A percentile compares a stretch with the other conserved stretches of the same genome.
Evolutionary conservation across 92 coral and sea anemone species (phyloP).

Genomic region (Diadumene lineata): DNA sequence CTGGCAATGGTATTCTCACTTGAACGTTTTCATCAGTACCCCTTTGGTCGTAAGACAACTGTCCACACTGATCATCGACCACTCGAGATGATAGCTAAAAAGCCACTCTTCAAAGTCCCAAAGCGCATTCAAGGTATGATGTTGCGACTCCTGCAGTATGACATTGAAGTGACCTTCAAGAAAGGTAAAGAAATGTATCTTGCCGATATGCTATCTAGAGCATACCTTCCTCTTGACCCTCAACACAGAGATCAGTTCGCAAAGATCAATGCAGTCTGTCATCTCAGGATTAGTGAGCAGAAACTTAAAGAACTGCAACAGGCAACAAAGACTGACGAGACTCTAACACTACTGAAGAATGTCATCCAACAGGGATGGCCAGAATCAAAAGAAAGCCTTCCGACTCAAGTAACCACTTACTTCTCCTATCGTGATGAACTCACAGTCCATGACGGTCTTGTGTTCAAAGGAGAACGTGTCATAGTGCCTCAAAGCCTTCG

Average conservation of each 20-base stretch:
- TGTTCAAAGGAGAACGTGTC: constrained; percentile 49
- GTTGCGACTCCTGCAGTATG: constrained; percentile 43
- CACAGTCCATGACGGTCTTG: constrained; percentile 47
- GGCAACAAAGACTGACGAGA: constrained; percentile 39
- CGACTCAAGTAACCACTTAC: constrained; percentile 34
- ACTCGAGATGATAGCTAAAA: neutral
- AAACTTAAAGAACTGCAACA: constrained; percentile 29
- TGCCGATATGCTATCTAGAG: constrained; percentile 54
- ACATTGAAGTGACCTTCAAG: constrained; percentile 39
- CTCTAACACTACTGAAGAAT: constrained; percentile 39
- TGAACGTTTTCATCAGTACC: neutral
- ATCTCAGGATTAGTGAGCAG: constrained; percentile 43
- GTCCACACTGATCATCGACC: constrained; percentile 8
- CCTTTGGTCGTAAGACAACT: neutral
- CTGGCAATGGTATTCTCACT: neutral
- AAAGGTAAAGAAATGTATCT: constrained; percentile 43
- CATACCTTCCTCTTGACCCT: constrained; percentile 30
- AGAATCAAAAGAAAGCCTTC: constrained; percentile 31
- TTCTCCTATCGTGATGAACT: constrained; percentile 35
- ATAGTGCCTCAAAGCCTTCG: constrained; percentile 32
- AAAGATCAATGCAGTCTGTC: constrained; percentile 42
- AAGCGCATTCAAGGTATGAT: constrained; percentile 49
- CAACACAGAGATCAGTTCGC: constrained; percentile 37
- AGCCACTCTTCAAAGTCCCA: constrained; percentile 16
- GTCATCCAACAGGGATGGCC: constrained; percentile 53